Evolutionary conservation across 2,797 vertebrate species (phyloP), one percentile per base, ranked within the genome.

Genomic region (Tapera naevia): DNA sequence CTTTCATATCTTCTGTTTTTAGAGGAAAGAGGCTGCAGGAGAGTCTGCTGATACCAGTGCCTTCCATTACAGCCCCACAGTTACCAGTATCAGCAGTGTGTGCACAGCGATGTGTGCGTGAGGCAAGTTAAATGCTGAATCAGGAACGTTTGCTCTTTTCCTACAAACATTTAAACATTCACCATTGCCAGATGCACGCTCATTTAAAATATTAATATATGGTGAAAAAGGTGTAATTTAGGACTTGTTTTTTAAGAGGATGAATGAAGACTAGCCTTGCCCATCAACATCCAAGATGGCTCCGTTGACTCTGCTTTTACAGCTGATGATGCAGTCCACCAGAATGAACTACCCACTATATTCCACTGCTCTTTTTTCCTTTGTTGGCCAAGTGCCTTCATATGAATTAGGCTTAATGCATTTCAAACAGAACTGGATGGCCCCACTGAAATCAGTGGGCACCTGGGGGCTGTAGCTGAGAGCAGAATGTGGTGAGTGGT

Each of bases 401-500:
- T 39, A 67, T 1, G 0, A 84, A 88, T 80, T 6, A 41, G 33
- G 53, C n/a, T 67, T 9, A 41, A 56, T 5, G 13, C 11, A 2
- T 50, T 80, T 84, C 57, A 28, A 74, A 21, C 1, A 32, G 23
- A 3, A 5, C n/a, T 85, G 0, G 5, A 13, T 39, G 57, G 58
- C 39, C 86, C 91, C 78, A 46, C 93, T 58, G 80, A 94, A 93
- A 75, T 87, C 94, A 91, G 93, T 0, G 30, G 88, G 86, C 2
- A 21, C 53, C 48, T 2, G 5, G 19, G 80, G 93, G 89, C 89
- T 93, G 71, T 46, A 60, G 86, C 89, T 94, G 93, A 39, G 95
- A 96, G 94, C 96, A 97, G 94, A 84, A 96, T 78, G 83, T 5
- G 60, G 27, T 5, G 73, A 82, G 66, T 9, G 9, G 54, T 6